phyloP scores from a whole-genome alignment of 2,113 vertebrate species.

The Coptodon bakossiorum region DNA sequence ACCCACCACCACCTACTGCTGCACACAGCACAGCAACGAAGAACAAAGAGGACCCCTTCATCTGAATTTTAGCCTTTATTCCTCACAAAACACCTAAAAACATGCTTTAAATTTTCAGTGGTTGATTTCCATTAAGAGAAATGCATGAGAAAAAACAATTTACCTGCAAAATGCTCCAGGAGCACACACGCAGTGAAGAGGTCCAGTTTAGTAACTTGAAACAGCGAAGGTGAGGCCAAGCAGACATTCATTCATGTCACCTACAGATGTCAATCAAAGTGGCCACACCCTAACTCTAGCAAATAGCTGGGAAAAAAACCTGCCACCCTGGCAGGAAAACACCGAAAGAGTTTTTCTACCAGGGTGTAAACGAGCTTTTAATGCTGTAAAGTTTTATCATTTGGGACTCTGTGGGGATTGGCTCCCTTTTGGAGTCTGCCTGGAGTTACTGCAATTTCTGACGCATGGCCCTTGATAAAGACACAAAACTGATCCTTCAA shows the following conservation, averaged over 20 bases:
- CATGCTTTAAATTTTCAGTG: not conserved
- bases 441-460: not conserved
- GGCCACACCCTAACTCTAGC: not conserved
- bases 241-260: not conserved
- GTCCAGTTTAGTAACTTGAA: not conserved
- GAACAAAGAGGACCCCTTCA: not conserved
- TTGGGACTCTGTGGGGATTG: not conserved
- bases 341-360: not conserved
- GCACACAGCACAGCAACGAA: not conserved
- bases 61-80: not conserved
- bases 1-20: not conserved
- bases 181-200: not conserved
- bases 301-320: not conserved
- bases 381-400: not conserved
- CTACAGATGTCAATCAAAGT: not conserved
- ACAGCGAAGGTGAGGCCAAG: not conserved
- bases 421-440: not conserved
- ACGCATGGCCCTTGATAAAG: not conserved
- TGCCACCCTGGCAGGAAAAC: not conserved
- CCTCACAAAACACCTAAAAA: not conserved
- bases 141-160: not conserved
- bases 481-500: not conserved
- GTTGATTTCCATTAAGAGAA: not conserved
- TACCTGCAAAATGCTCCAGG: not conserved
- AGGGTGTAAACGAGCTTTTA: not conserved